Conservation (phyloP, 2,888 invertebrate species). For the Drosophila prolongata region DNA sequence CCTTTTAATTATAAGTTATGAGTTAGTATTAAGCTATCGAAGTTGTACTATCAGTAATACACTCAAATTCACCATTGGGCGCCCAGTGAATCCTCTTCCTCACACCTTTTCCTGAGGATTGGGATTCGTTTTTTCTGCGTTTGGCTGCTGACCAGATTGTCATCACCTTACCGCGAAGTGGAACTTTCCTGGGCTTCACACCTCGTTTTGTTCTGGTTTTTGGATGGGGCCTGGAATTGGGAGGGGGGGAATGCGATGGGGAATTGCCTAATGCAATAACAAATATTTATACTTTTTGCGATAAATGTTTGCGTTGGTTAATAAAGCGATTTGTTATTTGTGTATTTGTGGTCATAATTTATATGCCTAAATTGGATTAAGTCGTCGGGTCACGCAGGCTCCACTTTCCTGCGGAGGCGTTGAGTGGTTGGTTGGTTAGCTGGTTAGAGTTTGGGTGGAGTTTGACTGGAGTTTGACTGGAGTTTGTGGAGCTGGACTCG, state of each 20-base stretch:
- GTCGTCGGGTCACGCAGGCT: constrained; percentile 52
- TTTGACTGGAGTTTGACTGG: constrained; percentile 5
- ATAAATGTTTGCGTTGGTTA: constrained; percentile 82
- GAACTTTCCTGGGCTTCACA: constrained; percentile 9
- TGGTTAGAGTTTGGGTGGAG: constrained; percentile 2
- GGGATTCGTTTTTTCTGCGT: constrained; percentile 10
- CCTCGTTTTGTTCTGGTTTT: constrained; percentile 2
- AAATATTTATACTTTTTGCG: constrained; percentile 83
- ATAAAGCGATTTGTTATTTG: constrained; percentile 80
- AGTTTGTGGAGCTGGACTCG: constrained; percentile 7
- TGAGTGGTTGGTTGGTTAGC: constrained; percentile 23
- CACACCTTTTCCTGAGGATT: constrained; percentile 1
- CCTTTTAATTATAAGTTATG: no score
- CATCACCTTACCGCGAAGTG: constrained; percentile 54
- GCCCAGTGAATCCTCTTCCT: not conserved
- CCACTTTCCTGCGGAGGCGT: constrained; percentile 63
- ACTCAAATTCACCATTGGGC: constrained; percentile 52
- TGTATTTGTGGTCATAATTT: constrained; percentile 74
- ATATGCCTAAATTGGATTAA: constrained; percentile 78
- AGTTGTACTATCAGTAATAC: not conserved
- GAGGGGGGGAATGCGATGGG: constrained; percentile 6
- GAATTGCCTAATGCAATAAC: constrained; percentile 78
- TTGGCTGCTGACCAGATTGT: constrained; percentile 63
- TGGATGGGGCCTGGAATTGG: not conserved
- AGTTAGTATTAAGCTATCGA: no score